These are phyloP conservation scores for Ciona savignyi DNA, from an alignment of 23 tunicate species.

Conservation along the genomic window DNA sequence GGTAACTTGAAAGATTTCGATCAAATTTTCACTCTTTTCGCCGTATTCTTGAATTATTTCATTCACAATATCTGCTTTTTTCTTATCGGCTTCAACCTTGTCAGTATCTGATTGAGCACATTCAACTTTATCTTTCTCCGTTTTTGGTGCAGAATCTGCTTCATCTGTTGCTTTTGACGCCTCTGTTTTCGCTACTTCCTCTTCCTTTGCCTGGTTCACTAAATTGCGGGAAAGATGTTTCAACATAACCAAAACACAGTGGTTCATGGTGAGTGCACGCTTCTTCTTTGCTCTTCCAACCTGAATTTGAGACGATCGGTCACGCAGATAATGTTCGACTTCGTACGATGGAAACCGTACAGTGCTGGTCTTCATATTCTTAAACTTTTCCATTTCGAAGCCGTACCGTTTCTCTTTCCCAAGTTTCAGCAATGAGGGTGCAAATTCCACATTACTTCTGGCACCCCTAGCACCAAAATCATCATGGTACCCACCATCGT, in stretches of 20 bases:
- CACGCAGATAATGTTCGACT: not conserved
- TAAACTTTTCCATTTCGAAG: not conserved
- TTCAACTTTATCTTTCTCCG: too few species aligned
- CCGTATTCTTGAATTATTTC: not conserved
- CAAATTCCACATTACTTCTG: too few species aligned
- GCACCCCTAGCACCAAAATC: not conserved
- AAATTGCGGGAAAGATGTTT: not conserved
- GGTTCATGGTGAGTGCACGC: not conserved
- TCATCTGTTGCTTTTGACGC: not conserved
- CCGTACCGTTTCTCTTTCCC: not conserved
- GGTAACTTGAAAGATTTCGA: not conserved
- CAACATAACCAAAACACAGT: not conserved
- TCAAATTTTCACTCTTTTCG: not conserved
- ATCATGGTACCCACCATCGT: not conserved
- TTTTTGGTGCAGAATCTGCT: not conserved
- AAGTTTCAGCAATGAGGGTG: too few species aligned
- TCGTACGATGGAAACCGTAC: not conserved
- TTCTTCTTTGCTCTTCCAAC: not conserved
- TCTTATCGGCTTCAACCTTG: too few species aligned
- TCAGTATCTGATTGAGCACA: too few species aligned
- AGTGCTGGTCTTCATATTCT: not conserved
- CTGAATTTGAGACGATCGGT: not conserved
- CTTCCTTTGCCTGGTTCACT: not conserved
- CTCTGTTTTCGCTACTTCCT: not conserved
- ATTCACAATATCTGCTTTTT: not conserved